Conservation (phyloP, 2,797 vertebrate genomes). For the Natrix natrix region DNA sequence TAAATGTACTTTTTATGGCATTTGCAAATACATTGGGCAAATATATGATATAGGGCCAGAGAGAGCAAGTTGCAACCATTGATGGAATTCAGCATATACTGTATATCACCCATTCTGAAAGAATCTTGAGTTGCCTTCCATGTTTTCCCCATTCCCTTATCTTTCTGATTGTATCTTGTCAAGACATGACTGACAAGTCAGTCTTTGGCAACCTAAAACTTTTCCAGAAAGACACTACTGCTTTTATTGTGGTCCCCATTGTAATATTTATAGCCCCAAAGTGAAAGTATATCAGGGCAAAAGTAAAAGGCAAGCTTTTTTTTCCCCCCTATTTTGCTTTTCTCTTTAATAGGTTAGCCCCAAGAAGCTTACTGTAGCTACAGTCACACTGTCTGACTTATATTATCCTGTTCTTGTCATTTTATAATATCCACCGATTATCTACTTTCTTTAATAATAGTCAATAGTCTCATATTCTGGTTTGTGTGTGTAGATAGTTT, state of each 20-base stretch:
- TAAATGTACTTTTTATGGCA: neutral
- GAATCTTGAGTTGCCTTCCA: neutral
- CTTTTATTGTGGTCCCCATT: neutral
- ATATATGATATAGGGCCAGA: neutral
- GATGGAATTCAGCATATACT: neutral
- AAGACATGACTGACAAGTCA: neutral
- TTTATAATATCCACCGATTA: neutral
- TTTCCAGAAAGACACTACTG: neutral
- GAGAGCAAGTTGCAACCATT: neutral
- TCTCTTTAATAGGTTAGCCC: neutral
- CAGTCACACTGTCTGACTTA: neutral
- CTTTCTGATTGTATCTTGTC: neutral
- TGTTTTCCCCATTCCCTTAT: neutral
- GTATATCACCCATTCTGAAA: neutral
- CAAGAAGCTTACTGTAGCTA: too few species aligned
- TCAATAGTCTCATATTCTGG: neutral
- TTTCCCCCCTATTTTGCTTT: neutral
- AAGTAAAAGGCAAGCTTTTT: neutral
- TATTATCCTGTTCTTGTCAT: neutral
- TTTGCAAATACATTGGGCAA: neutral
- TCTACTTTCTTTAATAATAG: neutral
- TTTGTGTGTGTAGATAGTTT: neutral
- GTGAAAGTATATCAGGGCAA: neutral
- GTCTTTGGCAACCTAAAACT: neutral
- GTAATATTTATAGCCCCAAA: neutral